These are phyloP conservation scores for Tillus elongatus DNA, from an alignment of 2,888 invertebrate genomes.

Conservation along the genomic window DNA sequence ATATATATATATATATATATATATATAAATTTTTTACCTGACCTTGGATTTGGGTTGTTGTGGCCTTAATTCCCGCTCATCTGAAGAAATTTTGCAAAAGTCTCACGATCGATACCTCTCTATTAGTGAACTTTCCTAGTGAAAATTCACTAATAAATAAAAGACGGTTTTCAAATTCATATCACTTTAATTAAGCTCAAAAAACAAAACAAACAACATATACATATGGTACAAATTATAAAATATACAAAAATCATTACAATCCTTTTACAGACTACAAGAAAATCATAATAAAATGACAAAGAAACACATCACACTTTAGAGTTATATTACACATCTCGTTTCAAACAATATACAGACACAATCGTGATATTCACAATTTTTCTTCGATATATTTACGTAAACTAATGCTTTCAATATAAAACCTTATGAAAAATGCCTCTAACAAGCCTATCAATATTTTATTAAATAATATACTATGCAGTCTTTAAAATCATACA, in stretches of 20 bases:
- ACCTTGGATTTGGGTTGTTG: too few species aligned
- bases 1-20: conserved; percentile 10
- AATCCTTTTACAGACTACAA: neutral
- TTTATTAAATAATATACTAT: conserved; percentile 1
- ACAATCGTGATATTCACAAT: neutral
- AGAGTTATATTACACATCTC: too few species aligned
- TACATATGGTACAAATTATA: conserved; percentile 3
- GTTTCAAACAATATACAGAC: too few species aligned
- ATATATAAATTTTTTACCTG: neutral
- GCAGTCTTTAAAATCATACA: conserved; percentile 3
- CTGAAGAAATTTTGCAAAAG: too few species aligned
- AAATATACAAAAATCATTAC: neutral
- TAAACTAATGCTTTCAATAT: neutral
- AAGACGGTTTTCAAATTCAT: too few species aligned
- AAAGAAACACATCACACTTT: conserved; percentile 1
- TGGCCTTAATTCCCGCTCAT: too few species aligned
- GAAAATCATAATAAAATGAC: too few species aligned
- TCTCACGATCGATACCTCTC: too few species aligned
- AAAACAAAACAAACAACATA: neutral
- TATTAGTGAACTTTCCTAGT: too few species aligned
- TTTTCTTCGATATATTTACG: neutral
- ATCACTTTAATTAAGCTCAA: neutral
- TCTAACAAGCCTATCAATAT: neutral
- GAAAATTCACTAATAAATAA: too few species aligned
- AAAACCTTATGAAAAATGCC: conserved; percentile 1